Conservation (phyloP, 2,888 invertebrate species). For the Athalia circularis region DNA sequence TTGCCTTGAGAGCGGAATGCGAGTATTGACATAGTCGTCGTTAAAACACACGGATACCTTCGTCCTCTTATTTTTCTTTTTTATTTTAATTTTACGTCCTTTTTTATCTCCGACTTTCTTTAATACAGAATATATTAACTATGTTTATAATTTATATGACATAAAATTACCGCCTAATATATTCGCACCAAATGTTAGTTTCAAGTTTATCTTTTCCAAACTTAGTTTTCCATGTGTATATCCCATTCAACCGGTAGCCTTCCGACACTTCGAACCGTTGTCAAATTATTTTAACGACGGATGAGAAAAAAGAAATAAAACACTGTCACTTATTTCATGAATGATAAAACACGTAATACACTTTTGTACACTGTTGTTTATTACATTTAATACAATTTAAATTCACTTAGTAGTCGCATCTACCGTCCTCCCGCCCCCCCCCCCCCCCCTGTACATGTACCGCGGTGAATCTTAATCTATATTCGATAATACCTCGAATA, state of each 20-base stretch:
- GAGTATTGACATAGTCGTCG: slow-evolving; percentile 74
- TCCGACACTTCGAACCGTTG: no score
- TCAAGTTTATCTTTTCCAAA: no score
- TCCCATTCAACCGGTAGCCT: no score
- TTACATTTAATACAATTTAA: slow-evolving; percentile 13
- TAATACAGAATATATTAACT: no score
- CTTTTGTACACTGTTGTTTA: slow-evolving; percentile 21
- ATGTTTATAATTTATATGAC: no score
- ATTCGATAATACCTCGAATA: slow-evolving; percentile 26
- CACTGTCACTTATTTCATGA: slow-evolving; percentile 31
- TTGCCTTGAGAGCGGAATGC: slow-evolving; percentile 76
- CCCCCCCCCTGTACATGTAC: slow-evolving; percentile 19
- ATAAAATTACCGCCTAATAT: no score
- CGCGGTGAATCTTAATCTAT: slow-evolving; percentile 29
- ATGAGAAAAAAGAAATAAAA: not conserved
- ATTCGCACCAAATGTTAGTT: no score
- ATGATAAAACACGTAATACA: slow-evolving; percentile 10
- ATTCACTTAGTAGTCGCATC: slow-evolving; percentile 31
- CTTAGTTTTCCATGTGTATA: no score
- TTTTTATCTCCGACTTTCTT: slow-evolving; percentile 18
- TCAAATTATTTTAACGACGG: no score
- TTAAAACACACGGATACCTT: slow-evolving; percentile 39
- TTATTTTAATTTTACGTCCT: not conserved
- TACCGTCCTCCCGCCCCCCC: slow-evolving; percentile 18
- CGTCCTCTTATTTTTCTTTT: slow-evolving; percentile 11